These are phyloP conservation scores for Cochlearius cochlearius DNA, from an alignment of 2,113 vertebrate species.

Conservation along the genomic window DNA sequence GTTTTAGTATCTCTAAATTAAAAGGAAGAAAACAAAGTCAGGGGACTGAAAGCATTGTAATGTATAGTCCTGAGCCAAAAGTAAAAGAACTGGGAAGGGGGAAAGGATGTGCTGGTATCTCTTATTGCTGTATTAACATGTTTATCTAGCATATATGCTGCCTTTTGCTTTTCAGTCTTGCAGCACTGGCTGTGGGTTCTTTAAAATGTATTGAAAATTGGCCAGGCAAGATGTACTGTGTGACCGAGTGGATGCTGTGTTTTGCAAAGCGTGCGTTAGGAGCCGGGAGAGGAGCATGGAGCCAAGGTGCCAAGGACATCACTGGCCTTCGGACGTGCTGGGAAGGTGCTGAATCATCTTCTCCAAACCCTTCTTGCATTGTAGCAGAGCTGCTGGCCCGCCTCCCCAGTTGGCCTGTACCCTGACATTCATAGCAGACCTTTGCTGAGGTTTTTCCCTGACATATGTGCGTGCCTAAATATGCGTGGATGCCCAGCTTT, in stretches of 20 bases:
- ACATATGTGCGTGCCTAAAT: fast-evolving
- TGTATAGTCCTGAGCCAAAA: background rate
- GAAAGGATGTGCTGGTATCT: background rate
- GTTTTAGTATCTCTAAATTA: background rate
- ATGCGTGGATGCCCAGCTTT: background rate
- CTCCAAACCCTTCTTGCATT: background rate
- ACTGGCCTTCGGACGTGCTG: background rate
- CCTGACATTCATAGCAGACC: background rate
- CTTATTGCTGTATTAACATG: background rate
- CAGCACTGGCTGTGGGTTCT: background rate
- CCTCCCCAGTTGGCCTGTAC: background rate
- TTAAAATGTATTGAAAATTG: background rate
- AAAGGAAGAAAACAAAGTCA: background rate
- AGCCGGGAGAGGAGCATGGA: background rate
- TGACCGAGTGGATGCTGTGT: background rate
- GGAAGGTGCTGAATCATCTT: constrained; percentile 39
- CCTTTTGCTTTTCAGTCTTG: background rate
- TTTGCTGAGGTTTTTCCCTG: background rate
- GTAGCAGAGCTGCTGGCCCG: background rate
- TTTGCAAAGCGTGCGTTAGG: background rate
- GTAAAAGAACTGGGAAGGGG: background rate
- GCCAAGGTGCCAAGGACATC: background rate
- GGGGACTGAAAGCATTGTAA: background rate
- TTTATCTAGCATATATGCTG: background rate
- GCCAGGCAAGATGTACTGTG: background rate